Base-by-base conservation (phyloP, 2,113 vertebrate genomes). In the Parotia lawesii region DNA sequence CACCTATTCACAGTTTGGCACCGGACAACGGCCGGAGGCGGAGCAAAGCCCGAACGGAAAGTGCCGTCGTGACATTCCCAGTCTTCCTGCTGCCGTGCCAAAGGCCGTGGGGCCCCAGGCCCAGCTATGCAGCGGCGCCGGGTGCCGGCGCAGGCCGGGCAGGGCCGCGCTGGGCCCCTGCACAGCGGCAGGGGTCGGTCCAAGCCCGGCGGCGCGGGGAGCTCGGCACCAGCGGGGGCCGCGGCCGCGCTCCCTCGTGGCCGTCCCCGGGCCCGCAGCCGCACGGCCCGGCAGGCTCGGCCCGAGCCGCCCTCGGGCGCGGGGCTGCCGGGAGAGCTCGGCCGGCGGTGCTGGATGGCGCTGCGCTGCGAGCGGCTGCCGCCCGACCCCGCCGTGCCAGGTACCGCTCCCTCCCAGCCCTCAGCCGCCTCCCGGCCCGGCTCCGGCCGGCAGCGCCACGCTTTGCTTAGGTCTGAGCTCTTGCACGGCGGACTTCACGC, bases 31-130 rank as follows among this genome's bases (percentile, higher is more conserved):
- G 86, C 24, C 24, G n/a, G 29, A 27, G 75, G 23, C 0, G 33
- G 44, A 20, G 48, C 58, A 4, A 9, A 38, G 13, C 27, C 21
- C 31, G 0, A 65, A 9, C 11, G 50, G 40, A 50, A 40, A 58
- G 45, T 0, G 17, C 40, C n/a, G 1, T 5, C 6, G 0, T 11
- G 5, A 2, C 21, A 1, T 18, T 48, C 33, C 37, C 47, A 0
- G 2, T 0, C 6, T 8, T 19, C 28, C 23, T 21, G 5, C 29
- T 4, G n/a, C 53, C 16, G 0, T 3, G 40, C 29, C 6, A 1
- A 3, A n/a, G n/a, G 67, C 71, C 9, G 9, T 1, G 37, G 10
- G 6, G 1, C 3, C 10, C 10, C n/a, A 3, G 27, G 24, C 23
- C 5, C 65, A 2, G 48, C 57, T 1, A 20, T 7, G 47, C 28